Evolutionary conservation across 1,140 invertebrate species (phyloP), one percentile per base, ranked within the genome.

Genomic region (Elymnias hypermnestra): DNA sequence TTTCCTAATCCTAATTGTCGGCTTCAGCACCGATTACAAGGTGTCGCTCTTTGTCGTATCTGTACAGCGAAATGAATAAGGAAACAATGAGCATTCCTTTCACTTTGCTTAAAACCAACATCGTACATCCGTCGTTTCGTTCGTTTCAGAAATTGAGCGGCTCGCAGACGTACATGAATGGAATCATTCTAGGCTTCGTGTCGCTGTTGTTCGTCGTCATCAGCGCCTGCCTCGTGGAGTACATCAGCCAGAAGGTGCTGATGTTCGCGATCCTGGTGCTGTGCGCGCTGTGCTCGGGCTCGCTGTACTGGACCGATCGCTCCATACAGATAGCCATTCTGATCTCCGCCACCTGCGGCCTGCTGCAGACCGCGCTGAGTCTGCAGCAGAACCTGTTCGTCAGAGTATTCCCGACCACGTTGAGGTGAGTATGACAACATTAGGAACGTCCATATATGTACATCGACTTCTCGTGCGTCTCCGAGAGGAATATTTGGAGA

Each of bases 121-220:
- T n/a, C n/a, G n/a, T n/a, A n/a, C n/a, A n/a, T n/a, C n/a, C n/a
- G n/a, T n/a, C n/a, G n/a, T n/a, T n/a, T n/a, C n/a, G n/a, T n/a
- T n/a, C n/a, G 36, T 68, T 63, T 36, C 63, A 77, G 73, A 51
- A 67, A 56, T 12, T 70, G 6, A 70, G 69, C 44, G 73, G 73
- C 1, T 38, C 56, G 5, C 57, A 72, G 29, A 77, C 74, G 0
- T 77, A 77, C 14, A 63, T 62, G 10, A 77, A 77, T 31, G 63
- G 63, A 8, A 53, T 77, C 1, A 62, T 77, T 4, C 39, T 77
- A 3, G 73, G 73, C 6, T 23, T 62, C 0, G 31, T 63, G 3
- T 67, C 64, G 0, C 13, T 73, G 7, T 1, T 63, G 1, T 63
- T 64, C 10, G 58, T 70, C 1, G 33, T 37, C 1, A 46, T 61